Conservation (phyloP, 2,797 vertebrate genomes). For the Megaceryle alcyon region DNA sequence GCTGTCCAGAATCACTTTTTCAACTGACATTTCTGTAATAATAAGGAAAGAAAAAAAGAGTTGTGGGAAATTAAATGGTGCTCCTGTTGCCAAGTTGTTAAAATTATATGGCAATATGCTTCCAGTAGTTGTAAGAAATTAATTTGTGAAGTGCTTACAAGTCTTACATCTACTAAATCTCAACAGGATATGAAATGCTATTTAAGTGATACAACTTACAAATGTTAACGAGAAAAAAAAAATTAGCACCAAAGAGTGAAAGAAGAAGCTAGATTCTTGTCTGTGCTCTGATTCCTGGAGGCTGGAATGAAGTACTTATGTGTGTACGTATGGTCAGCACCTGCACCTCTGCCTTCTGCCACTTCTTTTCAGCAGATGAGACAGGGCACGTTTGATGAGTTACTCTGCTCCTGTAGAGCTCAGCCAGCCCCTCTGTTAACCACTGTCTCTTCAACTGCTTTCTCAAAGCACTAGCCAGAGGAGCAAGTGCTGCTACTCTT, state of each 20-base stretch:
- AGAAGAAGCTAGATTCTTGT: background rate
- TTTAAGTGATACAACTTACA: slow-evolving; percentile 49
- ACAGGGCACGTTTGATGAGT: fast-evolving
- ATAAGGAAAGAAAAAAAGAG: slow-evolving; percentile 72
- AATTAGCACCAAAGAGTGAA: slow-evolving; percentile 45
- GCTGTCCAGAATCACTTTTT: slow-evolving; percentile 58
- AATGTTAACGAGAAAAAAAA: background rate
- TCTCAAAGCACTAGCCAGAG: background rate
- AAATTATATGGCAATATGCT: slow-evolving; percentile 69
- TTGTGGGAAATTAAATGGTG: slow-evolving; percentile 64
- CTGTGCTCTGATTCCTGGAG: background rate
- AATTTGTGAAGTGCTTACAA: slow-evolving; percentile 72
- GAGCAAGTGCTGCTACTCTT: background rate
- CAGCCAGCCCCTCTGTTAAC: background rate
- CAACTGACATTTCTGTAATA: slow-evolving; percentile 66
- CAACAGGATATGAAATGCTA: slow-evolving; percentile 60
- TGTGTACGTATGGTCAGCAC: fast-evolving
- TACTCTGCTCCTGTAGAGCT: background rate
- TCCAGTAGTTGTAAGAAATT: slow-evolving; percentile 71
- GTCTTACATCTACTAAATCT: slow-evolving; percentile 64
- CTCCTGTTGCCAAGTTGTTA: slow-evolving; percentile 67
- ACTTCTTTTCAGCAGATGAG: background rate
- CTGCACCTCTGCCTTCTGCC: background rate
- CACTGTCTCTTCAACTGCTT: background rate
- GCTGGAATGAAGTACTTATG: background rate